Evolutionary conservation across 2,797 vertebrate species (phyloP), one percentile per base, ranked within the genome.

Genomic region (Synanceia verrucosa): DNA sequence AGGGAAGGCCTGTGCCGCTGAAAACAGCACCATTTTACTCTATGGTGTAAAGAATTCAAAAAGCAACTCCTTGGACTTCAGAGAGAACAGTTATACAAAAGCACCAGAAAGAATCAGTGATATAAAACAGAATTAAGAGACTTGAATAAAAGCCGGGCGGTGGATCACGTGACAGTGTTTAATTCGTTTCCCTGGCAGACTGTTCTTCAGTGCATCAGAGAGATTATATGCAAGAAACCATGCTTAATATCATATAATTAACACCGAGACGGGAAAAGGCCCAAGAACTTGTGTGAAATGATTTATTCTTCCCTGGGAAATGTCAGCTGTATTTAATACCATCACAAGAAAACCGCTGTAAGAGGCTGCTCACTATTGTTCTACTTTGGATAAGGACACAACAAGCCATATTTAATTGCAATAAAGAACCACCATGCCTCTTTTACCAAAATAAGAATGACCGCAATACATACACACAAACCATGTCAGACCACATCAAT

Each of bases 241-340:
- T 92, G 88, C 77, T 89, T 93, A 92, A 93, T 93, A 87, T 92
- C 87, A 90, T 82, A 89, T 91, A 92, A 94, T 93, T 92, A 92
- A 92, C 87, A 84, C 82, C 65, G 87, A 80, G 65, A 68, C 61
- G 39, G 86, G 48, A 85, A 82, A 83, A 81, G 62, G 44, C 59
- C 69, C 57, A 50, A 73, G 78, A 82, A 83, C 62, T 77, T 88
- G 83, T 85, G 86, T 87, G 83, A 90, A 92, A 90, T 86, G 2
- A 84, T 76, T 78, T 69, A 84, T 87, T 85, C 68, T 78, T 86
- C 69, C 89, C 80, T 92, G 91, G 86, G 89, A 94, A 93, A 91
- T 48, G 83, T 88, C 89, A 86, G 67, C 36, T 68, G 52, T 21
- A n/a, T 83, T 91, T 87, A 88, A 86, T 65, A 76, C 72, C 76